Conservation (phyloP, 2,888 invertebrate genomes). For the Sceliomorpha sp. region DNA sequence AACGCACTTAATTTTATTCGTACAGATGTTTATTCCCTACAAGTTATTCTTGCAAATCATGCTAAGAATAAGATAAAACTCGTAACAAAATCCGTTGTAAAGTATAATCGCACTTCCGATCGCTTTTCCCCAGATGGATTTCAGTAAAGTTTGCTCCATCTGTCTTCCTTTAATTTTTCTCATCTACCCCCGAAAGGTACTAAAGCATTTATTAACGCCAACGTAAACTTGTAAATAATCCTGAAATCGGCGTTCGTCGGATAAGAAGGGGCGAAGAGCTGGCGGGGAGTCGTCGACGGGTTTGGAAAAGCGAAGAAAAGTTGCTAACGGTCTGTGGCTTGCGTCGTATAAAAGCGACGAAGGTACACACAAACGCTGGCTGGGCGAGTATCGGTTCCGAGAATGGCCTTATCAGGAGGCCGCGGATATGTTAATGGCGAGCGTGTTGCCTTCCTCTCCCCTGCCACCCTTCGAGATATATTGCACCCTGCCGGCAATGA, state of each 20-base stretch:
- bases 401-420: slow-evolving; percentile 76
- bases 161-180: too few relatives aligned
- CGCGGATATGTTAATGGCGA: slow-evolving; percentile 80
- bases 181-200: too few relatives aligned
- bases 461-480: slow-evolving; percentile 73
- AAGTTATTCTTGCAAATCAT: too few relatives aligned
- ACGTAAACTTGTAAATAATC: slow-evolving; percentile 10
- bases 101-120: too few relatives aligned
- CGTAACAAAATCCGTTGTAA: too few relatives aligned
- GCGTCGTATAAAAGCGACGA: slow-evolving; percentile 33
- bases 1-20: too few relatives aligned
- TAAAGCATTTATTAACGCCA: neutral
- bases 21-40: too few relatives aligned
- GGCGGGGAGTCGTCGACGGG: too few relatives aligned
- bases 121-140: too few relatives aligned
- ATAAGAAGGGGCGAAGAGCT: slow-evolving; percentile 1
- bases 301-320: slow-evolving; percentile 36
- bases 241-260: slow-evolving; percentile 8
- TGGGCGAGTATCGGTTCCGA: slow-evolving; percentile 76
- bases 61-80: too few relatives aligned
- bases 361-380: slow-evolving; percentile 49
- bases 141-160: too few relatives aligned
- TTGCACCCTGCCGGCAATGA: slow-evolving; percentile 66
- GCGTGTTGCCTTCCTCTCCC: slow-evolving; percentile 69
- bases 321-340: slow-evolving; percentile 15